Base-by-base conservation (phyloP, 2,888 invertebrate genomes). In the Athripsodes cinereus region DNA sequence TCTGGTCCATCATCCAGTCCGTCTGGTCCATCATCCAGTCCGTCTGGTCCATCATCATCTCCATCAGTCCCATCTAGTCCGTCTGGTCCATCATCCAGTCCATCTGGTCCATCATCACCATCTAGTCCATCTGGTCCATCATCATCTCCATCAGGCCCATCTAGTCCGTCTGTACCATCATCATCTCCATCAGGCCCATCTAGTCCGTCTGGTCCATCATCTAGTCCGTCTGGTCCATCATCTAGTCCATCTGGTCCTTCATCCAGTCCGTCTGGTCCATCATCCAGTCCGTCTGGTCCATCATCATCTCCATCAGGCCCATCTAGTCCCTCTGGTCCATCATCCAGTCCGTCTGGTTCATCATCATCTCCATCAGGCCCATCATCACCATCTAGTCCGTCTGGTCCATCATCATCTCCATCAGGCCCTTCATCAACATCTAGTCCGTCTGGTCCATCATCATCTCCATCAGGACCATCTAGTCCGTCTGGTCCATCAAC, bases 31-130 rank as follows among this genome's bases (percentile, higher is more conserved):
- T 22, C 53, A 10, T 21, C 44, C 1, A 22, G 34, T 22, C 22
- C 22, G 2, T 8, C 53, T 1, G 18, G 20, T 11, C 22, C 46
- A 2, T 18, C 47, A 47, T 22, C 53, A 6, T 5, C 53, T 10
- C n/a, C 46, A 1, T 13, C 19, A 1, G n/a, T 20, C 11, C 47
- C 53, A 31, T 18, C 47, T 1, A 26, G 26, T 2, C 31, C 53
- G 18, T 18, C n/a, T n/a, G n/a, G n/a, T n/a, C n/a, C 53, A 8
- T 10, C 53, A 18, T 11, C 47, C n/a, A 5, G 22, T 13, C 18
- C 55, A 21, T 2, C 40, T 2, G 22, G 16, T 48, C 35, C 55
- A 18, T 21, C 55, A 18, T 21, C 49, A 35, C n/a, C 55, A 47
- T 16, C 40, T 40, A 13, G 40, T 13, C 40, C 40, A 40, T 40